phyloP scores from a whole-genome alignment of 2,888 invertebrate species.

The Malthinus seriepunctatus region DNA sequence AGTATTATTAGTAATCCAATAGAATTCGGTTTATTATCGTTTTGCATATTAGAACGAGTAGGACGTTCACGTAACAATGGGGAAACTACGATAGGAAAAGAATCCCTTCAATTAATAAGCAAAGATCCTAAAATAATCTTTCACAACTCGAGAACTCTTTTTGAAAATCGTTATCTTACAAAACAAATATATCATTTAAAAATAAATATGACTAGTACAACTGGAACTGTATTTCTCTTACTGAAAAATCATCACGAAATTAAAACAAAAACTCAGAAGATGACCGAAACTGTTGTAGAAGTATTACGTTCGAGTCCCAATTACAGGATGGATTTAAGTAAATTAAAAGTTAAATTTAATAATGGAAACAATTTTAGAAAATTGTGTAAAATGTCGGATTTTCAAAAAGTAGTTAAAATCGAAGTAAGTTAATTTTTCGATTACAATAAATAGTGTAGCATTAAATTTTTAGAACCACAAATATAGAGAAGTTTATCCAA shows the following conservation, averaged over 20 bases:
- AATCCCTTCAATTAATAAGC: conserved; percentile 58
- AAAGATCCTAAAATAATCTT: conserved; percentile 66
- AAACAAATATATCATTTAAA: conserved; percentile 65
- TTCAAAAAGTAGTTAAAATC: conserved; percentile 59
- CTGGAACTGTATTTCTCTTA: conserved; percentile 62
- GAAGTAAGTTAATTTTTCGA: conserved; percentile 50
- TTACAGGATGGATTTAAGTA: conserved; percentile 57
- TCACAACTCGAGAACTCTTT: conserved; percentile 66
- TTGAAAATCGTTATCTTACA: conserved; percentile 61
- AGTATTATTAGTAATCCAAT: conserved; percentile 57
- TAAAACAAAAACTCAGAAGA: conserved; percentile 58
- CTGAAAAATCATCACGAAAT: conserved; percentile 64
- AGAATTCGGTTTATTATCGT: conserved; percentile 62
- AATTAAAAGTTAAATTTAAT: conserved; percentile 56
- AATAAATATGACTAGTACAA: conserved; percentile 51
- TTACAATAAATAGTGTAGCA: background rate
- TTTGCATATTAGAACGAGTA: conserved; percentile 73
- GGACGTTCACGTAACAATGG: conserved; percentile 72
- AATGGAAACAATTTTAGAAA: conserved; percentile 55
- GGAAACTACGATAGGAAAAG: conserved; percentile 68
- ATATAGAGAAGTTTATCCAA: conserved; percentile 62
- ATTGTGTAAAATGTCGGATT: conserved; percentile 58
- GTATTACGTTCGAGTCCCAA: conserved; percentile 60
- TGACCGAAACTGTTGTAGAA: conserved; percentile 61
- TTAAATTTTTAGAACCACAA: conserved; percentile 51